These are phyloP conservation scores for Tychaedon coryphoeus DNA, from an alignment of 2,113 vertebrate species.

Conservation along the genomic window DNA sequence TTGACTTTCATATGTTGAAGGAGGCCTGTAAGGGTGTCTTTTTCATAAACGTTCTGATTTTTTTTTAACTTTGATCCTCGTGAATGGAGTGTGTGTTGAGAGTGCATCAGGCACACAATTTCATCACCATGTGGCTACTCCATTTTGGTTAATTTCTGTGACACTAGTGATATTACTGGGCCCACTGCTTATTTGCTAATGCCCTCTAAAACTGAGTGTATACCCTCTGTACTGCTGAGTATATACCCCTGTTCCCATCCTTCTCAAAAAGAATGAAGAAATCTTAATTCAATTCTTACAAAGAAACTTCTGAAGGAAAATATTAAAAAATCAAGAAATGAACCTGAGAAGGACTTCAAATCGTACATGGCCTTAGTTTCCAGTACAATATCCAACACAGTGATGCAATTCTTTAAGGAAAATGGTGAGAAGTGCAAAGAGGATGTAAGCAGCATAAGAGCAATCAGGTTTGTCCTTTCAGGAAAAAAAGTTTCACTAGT, in stretches of 20 bases:
- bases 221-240: background rate
- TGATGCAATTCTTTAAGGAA: background rate
- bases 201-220: background rate
- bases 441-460: background rate
- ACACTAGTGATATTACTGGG: background rate
- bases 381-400: background rate
- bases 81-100: background rate
- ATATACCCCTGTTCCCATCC: background rate
- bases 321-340: background rate
- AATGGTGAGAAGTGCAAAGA: fast-evolving
- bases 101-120: background rate
- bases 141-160: background rate
- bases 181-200: background rate
- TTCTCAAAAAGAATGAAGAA: background rate
- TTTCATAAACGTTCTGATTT: background rate
- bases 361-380: background rate
- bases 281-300: background rate
- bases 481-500: background rate
- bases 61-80: background rate
- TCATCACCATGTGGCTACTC: background rate
- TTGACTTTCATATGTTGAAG: conserved; percentile 35
- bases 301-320: background rate
- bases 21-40: background rate
- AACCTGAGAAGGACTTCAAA: background rate
- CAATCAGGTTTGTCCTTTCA: background rate